Percentiles rank a stretch among this genome's conserved stretches.
Conservation (phyloP, 2,888 invertebrate species). For the Papilio elwesi region DNA sequence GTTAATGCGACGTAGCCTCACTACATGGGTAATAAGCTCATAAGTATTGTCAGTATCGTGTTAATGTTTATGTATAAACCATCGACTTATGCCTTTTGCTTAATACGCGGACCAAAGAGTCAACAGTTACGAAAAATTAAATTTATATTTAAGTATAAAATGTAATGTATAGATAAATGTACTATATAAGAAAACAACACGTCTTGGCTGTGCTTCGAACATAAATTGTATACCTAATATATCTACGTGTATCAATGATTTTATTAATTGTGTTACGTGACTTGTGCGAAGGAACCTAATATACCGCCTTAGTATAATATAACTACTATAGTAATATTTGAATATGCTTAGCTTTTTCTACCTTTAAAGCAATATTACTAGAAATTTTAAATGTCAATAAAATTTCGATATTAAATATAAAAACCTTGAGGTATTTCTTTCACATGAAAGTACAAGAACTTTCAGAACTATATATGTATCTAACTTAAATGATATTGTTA, state of each 20-base stretch:
- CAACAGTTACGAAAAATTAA: constrained; percentile 74
- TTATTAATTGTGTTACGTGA: constrained; percentile 26
- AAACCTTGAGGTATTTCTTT: not conserved
- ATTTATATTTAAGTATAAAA: constrained; percentile 62
- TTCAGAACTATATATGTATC: not conserved
- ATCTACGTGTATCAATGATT: constrained; percentile 35
- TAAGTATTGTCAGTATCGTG: not conserved
- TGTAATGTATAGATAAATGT: constrained; percentile 54
- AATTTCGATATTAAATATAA: not conserved
- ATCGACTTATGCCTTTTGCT: constrained; percentile 76
- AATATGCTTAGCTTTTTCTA: constrained; percentile 30
- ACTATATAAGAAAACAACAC: constrained; percentile 62
- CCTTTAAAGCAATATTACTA: not conserved
- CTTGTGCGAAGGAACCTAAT: constrained; percentile 15
- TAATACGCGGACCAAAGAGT: constrained; percentile 80
- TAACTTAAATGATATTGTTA: constrained; percentile 4
- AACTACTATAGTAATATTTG: not conserved
- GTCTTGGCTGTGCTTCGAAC: constrained; percentile 79
- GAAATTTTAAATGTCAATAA: not conserved
- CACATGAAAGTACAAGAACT: too few relatives aligned
- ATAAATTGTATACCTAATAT: constrained; percentile 54
- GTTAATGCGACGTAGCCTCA: not conserved
- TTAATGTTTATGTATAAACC: constrained; percentile 35
- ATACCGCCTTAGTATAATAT: constrained; percentile 21
- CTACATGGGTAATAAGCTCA: not conserved